Evolutionary conservation across 2,888 invertebrate species (phyloP), one percentile per base, ranked within the genome.

Genomic region (Cordylochernes scorpioides): DNA sequence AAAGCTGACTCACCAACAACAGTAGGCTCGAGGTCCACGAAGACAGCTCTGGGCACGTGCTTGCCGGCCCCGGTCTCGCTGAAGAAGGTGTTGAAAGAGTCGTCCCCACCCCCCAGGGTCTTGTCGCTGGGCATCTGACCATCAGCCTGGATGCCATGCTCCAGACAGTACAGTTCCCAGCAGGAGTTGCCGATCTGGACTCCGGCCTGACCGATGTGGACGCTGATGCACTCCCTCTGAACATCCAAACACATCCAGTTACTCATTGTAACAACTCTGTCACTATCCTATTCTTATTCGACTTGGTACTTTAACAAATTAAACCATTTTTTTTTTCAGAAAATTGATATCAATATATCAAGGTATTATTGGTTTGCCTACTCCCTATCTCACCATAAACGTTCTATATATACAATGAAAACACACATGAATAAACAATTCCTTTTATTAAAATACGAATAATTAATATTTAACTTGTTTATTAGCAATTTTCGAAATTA

Each of bases 11-110:
- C 50, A 66, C 71, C 75, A 39, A 88, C 82, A 47, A 88, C 88
- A 42, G 86, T 86, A 36, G 88, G 88, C 58, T 88, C 88, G 52
- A 91, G 61, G 56, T 91, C 88, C 8, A 88, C 82, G 49, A 86
- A 88, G 32, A 86, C 78, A 24, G 74, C 82, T 45, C 86, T 64
- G 28, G 86, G 86, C 8, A 88, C 86, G 52, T 91, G 86, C 51
- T 88, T 88, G 48, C 88, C 88, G 24, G 80, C 73, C 30, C 80
- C 80, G 33, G 86, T 88, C 58, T 88, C 86, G 35, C 53, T 52
- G 48, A 60, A 60, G 47, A 60, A 60, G 7, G 59, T 60, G 36
- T 58, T 58, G 48, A 54, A 59, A 18, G 57, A 57, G 38, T 57
- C 55, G 43, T 60, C 58, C 30, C 52, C 53, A 5, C 49, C 49